These are phyloP conservation scores for Augochlora pura DNA, from an alignment of 1,140 invertebrate genomes.

Conservation along the genomic window DNA sequence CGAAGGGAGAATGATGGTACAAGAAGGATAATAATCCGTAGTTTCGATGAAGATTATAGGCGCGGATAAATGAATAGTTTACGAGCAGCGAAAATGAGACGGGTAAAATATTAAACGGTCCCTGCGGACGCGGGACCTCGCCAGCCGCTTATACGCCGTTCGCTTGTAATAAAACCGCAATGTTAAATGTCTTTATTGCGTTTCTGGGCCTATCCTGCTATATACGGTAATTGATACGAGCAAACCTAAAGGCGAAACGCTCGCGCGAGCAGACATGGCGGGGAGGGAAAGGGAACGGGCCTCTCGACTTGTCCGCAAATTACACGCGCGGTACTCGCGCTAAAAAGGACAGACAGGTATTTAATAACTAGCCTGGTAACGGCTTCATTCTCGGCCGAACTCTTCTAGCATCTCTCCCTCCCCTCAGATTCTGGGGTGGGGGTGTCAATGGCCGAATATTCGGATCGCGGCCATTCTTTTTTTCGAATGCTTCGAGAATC, in stretches of 20 bases:
- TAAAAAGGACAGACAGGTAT: constrained; percentile 66
- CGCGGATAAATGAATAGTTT: constrained; percentile 79
- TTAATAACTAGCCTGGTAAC: constrained; percentile 62
- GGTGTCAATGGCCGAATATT: constrained; percentile 31
- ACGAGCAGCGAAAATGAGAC: constrained; percentile 79
- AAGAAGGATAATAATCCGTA: constrained; percentile 73
- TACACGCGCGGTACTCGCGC: constrained; percentile 52
- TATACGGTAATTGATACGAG: constrained; percentile 65
- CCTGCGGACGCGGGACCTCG: constrained; percentile 33
- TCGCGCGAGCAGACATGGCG: not conserved
- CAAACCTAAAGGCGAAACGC: constrained; percentile 55
- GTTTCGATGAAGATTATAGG: constrained; percentile 78
- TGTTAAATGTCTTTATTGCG: constrained; percentile 68
- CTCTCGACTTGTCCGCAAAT: constrained; percentile 57
- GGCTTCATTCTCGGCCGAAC: constrained; percentile 57
- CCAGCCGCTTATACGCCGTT: constrained; percentile 54
- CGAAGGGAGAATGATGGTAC: constrained; percentile 53
- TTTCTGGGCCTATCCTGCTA: constrained; percentile 55
- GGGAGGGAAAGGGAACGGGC: too few relatives aligned
- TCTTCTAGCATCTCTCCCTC: constrained; percentile 14
- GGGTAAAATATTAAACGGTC: constrained; percentile 71
- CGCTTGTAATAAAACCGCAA: constrained; percentile 63
- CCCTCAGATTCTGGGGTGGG: not conserved
- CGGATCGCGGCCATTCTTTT: not conserved
- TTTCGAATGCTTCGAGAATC: not conserved